Evolutionary conservation across 2,113 vertebrate genomes (phyloP).

Genomic region (Tor tambroides): DNA sequence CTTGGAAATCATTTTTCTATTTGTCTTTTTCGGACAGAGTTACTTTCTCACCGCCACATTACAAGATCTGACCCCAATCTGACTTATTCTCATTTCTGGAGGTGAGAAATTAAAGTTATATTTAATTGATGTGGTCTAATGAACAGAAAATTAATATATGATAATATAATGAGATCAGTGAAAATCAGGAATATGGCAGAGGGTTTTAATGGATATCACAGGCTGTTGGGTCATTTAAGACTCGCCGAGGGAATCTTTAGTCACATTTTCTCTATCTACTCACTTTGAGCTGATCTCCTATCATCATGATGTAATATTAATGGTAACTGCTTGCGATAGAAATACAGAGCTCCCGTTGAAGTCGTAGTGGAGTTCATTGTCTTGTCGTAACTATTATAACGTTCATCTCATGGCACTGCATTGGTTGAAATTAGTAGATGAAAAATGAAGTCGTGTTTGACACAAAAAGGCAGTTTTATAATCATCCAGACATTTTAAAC

Average conservation of each 20-base stretch:
- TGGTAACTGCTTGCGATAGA: neutral
- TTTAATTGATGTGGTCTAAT: slow-evolving; percentile 26
- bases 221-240: neutral
- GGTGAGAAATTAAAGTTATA: neutral
- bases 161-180: slow-evolving; percentile 5
- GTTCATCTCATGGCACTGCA: neutral
- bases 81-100: neutral
- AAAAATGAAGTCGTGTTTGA: neutral
- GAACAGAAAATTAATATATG: neutral
- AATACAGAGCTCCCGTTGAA: neutral
- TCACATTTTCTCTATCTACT: neutral
- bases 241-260: neutral
- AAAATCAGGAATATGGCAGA: slow-evolving; percentile 1
- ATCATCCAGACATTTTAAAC: neutral
- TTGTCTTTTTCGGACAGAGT: slow-evolving; percentile 16
- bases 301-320: neutral
- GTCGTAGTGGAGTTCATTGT: too few relatives aligned
- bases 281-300: neutral
- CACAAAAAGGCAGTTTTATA: neutral
- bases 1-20: slow-evolving; percentile 7
- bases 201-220: slow-evolving; percentile 17
- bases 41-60: neutral
- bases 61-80: slow-evolving; percentile 17
- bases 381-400: too few relatives aligned
- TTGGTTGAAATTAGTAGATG: neutral